phyloP scores from a whole-genome alignment of 2,113 vertebrate species.

The Plecotus auritus region DNA sequence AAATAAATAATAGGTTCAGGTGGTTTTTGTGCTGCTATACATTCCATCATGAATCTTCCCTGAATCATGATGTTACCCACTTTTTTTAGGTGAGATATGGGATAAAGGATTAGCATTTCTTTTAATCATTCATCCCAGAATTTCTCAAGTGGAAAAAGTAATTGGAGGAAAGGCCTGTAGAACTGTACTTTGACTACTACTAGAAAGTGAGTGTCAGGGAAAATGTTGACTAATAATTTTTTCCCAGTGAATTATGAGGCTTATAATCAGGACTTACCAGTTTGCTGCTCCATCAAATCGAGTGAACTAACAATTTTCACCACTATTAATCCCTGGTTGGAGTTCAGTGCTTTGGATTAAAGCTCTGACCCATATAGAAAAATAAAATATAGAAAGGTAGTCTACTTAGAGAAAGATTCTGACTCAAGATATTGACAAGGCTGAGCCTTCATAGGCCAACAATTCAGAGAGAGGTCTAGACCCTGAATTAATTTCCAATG shows the following conservation, averaged over 20 bases:
- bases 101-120: constrained; percentile 4
- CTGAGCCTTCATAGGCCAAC: neutral
- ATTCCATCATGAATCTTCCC: constrained; percentile 42
- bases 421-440: neutral
- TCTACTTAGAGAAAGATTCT: constrained; percentile 46
- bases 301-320: constrained; percentile 54
- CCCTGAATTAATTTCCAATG: constrained; percentile 35
- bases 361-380: constrained; percentile 43
- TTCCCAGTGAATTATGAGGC: constrained; percentile 62
- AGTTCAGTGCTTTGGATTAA: constrained; percentile 48
- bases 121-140: neutral
- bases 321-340: constrained; percentile 37
- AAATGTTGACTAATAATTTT: constrained; percentile 69
- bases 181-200: neutral
- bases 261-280: constrained; percentile 48
- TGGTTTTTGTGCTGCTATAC: constrained; percentile 54
- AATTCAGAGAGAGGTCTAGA: constrained; percentile 20
- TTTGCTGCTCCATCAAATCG: constrained; percentile 26
- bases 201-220: constrained; percentile 40
- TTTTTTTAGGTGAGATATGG: neutral
- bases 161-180: neutral
- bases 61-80: neutral
- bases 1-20: constrained; percentile 56
- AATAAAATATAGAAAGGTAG: constrained; percentile 49
- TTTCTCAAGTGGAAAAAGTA: constrained; percentile 44